A percentile compares a stretch with the other conserved stretches of the same genome.
phyloP scores from a whole-genome alignment of 2,888 invertebrate genomes.

The Malacosoma neustria region DNA sequence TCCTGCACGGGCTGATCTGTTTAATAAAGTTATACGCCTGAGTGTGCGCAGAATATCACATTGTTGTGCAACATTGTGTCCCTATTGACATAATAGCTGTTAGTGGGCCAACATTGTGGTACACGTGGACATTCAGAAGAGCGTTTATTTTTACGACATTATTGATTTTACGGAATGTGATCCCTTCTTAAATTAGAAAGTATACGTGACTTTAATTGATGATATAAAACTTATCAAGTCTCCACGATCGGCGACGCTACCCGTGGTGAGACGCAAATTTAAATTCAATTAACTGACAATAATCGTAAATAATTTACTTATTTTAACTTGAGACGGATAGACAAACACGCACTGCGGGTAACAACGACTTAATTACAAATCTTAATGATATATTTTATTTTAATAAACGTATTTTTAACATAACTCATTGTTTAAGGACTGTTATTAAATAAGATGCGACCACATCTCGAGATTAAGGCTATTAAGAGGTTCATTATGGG shows the following conservation, averaged over 20 bases:
- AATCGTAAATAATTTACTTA: slow-evolving; percentile 27
- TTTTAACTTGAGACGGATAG: slow-evolving; percentile 13
- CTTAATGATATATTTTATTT: slow-evolving; percentile 17
- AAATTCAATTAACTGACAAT: slow-evolving; percentile 44
- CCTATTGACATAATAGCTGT: slow-evolving; percentile 61
- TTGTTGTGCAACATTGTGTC: slow-evolving; percentile 56
- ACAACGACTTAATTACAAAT: slow-evolving; percentile 39
- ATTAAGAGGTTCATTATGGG: slow-evolving; percentile 1
- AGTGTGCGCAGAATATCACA: slow-evolving; percentile 34
- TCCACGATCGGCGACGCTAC: slow-evolving; percentile 44
- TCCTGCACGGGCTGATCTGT: slow-evolving; percentile 50
- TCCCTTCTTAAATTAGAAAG: slow-evolving; percentile 34
- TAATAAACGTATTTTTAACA: slow-evolving; percentile 30
- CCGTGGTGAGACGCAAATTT: slow-evolving; percentile 50
- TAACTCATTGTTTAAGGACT: slow-evolving; percentile 33
- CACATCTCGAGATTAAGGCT: neutral
- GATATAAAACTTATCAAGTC: slow-evolving; percentile 32
- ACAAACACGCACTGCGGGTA: slow-evolving; percentile 14
- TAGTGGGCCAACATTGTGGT: slow-evolving; percentile 33
- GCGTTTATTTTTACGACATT: neutral
- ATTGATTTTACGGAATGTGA: slow-evolving; percentile 18
- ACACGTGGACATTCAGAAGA: slow-evolving; percentile 23
- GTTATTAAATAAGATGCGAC: slow-evolving; percentile 19
- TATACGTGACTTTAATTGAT: slow-evolving; percentile 25
- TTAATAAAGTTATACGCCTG: slow-evolving; percentile 63